Evolutionary conservation across 2,888 invertebrate genomes (phyloP).

Genomic region (Drosophila melanosoma): DNA sequence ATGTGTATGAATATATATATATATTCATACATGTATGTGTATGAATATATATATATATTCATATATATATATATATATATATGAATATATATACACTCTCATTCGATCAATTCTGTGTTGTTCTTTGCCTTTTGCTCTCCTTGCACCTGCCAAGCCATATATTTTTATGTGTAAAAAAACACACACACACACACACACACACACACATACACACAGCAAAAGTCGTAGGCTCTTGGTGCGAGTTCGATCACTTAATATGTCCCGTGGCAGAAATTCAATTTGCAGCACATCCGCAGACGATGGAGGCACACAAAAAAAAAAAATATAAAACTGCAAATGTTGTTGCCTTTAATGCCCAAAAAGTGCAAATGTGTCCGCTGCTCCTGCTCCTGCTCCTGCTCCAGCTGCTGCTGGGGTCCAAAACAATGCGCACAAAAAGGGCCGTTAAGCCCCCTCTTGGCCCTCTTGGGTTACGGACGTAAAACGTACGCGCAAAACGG

Average conservation of each 20-base stretch:
- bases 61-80: background rate
- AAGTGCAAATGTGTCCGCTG: conserved; percentile 72
- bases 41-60: background rate
- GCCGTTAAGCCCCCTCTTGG: conserved; percentile 49
- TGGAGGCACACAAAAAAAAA: conserved; percentile 18
- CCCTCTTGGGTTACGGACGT: conserved; percentile 45
- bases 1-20: background rate
- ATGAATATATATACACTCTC: background rate
- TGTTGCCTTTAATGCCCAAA: conserved; percentile 65
- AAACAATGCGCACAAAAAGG: conserved; percentile 59
- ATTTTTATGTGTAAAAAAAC: conserved; percentile 73
- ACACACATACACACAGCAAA: conserved; percentile 39
- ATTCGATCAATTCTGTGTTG: conserved; percentile 21
- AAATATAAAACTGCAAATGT: conserved; percentile 46
- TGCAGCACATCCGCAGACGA: conserved; percentile 75
- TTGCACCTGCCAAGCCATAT: conserved; percentile 43
- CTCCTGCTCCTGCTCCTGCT: conserved; percentile 8
- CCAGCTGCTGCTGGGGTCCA: conserved; percentile 23
- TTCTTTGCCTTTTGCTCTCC: conserved; percentile 45
- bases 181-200: too few species aligned
- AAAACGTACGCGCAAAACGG: conserved; percentile 33
- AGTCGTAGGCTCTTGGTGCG: conserved; percentile 61
- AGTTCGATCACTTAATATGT: conserved; percentile 78
- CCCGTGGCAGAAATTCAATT: conserved; percentile 82
- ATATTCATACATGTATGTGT: background rate